Evolutionary conservation across 2,797 vertebrate species (phyloP).

Genomic region (Echiichthys vipera): DNA sequence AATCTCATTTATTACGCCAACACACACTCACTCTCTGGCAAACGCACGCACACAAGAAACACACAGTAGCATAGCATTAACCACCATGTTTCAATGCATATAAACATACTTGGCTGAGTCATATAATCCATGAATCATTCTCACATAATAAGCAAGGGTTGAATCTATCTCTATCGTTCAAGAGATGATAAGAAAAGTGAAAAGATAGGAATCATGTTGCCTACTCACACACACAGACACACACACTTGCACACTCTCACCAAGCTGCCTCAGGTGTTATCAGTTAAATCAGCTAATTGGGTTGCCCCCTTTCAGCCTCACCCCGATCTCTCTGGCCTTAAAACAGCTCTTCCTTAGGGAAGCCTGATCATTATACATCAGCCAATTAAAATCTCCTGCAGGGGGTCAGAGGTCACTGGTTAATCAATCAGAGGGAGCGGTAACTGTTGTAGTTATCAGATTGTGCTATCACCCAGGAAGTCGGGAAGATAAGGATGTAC

Average conservation of each 20-base stretch:
- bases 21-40: background rate
- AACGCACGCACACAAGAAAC: constrained; percentile 17
- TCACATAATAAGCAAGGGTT: constrained; percentile 36
- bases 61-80: constrained; percentile 22
- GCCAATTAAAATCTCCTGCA: constrained; percentile 77
- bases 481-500: constrained; percentile 67
- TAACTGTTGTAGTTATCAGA: constrained; percentile 74
- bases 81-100: constrained; percentile 45
- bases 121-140: constrained; percentile 48
- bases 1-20: constrained; percentile 61
- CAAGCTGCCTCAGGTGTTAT: constrained; percentile 69
- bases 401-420: constrained; percentile 77
- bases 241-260: background rate
- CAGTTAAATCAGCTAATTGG: constrained; percentile 83
- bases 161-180: constrained; percentile 42
- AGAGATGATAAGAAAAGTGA: constrained; percentile 27
- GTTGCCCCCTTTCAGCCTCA: constrained; percentile 60
- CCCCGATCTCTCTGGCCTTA: constrained; percentile 58
- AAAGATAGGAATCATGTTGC: constrained; percentile 47
- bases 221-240: background rate
- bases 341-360: constrained; percentile 65
- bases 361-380: constrained; percentile 75
- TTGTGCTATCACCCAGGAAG: constrained; percentile 64
- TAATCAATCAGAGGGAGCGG: constrained; percentile 82
- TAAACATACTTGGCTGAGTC: constrained; percentile 44